Evolutionary conservation across 2,888 invertebrate genomes (phyloP).

Genomic region (Ormyrus pomaceus): DNA sequence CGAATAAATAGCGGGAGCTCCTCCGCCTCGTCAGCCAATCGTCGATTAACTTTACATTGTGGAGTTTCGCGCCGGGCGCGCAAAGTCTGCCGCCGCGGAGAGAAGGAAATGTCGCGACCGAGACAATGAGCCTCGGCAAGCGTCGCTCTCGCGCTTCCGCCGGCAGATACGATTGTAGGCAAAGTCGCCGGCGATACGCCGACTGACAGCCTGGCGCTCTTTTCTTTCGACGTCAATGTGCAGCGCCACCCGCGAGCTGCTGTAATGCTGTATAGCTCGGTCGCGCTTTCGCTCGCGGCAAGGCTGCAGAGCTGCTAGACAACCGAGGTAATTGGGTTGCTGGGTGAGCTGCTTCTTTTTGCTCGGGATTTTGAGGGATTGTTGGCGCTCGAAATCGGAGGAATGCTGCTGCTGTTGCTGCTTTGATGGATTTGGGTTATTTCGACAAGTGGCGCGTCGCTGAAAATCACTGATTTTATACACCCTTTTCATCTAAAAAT

Average conservation of each 20-base stretch:
- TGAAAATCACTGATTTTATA: too few species aligned
- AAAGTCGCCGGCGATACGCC: slow-evolving; percentile 6
- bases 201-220: neutral
- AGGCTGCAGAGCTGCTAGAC: too few species aligned
- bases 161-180: slow-evolving; percentile 34
- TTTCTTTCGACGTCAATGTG: neutral
- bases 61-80: slow-evolving; percentile 17
- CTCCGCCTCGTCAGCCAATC: slow-evolving; percentile 13
- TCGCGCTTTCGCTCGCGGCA: too few species aligned
- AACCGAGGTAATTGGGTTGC: too few species aligned
- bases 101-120: slow-evolving; percentile 38
- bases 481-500: too few species aligned
- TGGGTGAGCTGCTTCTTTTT: too few species aligned
- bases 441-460: too few species aligned
- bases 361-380: too few species aligned
- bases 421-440: too few species aligned
- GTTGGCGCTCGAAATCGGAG: too few species aligned
- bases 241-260: neutral
- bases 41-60: slow-evolving; percentile 52
- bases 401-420: too few species aligned
- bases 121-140: slow-evolving; percentile 26
- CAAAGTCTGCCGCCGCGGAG: neutral
- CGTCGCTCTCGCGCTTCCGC: slow-evolving; percentile 35
- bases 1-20: neutral
- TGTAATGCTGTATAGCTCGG: too few species aligned